Evolutionary conservation across 2,113 vertebrate genomes (phyloP).

Genomic region (Clinocottus analis): DNA sequence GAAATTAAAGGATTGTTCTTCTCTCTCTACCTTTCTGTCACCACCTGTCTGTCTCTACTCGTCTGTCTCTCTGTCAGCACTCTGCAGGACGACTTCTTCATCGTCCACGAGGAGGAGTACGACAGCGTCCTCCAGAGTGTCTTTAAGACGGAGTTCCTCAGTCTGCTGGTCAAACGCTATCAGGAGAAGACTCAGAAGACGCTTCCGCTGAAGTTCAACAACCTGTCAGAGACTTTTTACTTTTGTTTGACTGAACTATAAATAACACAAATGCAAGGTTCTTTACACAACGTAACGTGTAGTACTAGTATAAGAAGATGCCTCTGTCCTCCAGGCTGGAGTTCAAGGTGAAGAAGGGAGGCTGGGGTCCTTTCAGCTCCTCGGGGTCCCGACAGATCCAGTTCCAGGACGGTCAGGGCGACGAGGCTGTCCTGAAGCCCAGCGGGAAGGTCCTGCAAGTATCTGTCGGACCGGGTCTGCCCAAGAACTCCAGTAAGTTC

Average conservation of each 20-base stretch:
- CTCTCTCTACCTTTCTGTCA: background rate
- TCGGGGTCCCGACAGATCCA: conserved; percentile 87
- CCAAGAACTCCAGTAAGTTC: conserved; percentile 84
- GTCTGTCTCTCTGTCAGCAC: conserved; percentile 63
- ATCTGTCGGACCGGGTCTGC: conserved; percentile 83
- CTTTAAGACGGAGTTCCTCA: conserved; percentile 88
- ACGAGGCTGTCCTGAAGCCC: conserved; percentile 77
- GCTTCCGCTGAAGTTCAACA: conserved; percentile 85
- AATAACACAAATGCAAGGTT: background rate
- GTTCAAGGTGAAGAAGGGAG: conserved; percentile 89
- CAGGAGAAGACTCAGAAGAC: conserved; percentile 81
- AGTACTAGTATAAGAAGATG: background rate
- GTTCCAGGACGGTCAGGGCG: conserved; percentile 82
- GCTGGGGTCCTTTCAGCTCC: conserved; percentile 85
- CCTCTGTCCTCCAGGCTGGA: conserved; percentile 80
- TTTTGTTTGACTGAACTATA: background rate
- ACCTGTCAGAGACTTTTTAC: conserved; percentile 75
- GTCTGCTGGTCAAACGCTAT: conserved; percentile 85
- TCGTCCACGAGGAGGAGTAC: conserved; percentile 86
- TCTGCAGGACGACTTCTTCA: conserved; percentile 87
- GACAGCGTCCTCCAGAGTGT: conserved; percentile 87
- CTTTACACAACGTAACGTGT: background rate
- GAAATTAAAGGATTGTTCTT: background rate
- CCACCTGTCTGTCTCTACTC: background rate
- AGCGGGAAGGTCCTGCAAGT: conserved; percentile 82